phyloP scores from a whole-genome alignment of 2,888 invertebrate genomes.

The Dorcus hopei region DNA sequence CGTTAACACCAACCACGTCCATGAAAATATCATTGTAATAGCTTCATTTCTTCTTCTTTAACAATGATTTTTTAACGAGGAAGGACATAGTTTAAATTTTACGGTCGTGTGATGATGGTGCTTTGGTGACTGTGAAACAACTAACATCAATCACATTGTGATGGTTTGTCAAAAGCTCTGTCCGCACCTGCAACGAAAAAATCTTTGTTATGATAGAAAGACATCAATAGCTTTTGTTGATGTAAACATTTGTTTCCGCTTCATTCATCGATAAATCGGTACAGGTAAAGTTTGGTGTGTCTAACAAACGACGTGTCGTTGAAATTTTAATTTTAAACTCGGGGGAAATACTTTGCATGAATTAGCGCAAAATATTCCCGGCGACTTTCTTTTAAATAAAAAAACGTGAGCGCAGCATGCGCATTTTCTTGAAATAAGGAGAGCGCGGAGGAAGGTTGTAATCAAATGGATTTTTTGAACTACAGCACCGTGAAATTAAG shows the following conservation, averaged over 20 bases:
- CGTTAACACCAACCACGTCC: neutral
- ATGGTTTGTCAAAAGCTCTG: slow-evolving; percentile 5
- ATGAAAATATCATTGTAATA: slow-evolving; percentile 1
- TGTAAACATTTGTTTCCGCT: slow-evolving; percentile 8
- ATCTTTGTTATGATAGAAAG: slow-evolving; percentile 7
- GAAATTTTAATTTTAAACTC: neutral
- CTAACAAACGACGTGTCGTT: neutral
- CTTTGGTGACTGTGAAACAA: neutral
- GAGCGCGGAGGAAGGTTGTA: neutral
- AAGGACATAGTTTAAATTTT: neutral
- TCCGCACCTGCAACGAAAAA: slow-evolving; percentile 14
- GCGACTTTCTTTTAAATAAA: neutral
- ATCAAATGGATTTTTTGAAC: neutral
- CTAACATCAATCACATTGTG: neutral
- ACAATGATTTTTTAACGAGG: slow-evolving; percentile 7
- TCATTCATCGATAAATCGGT: slow-evolving; percentile 5
- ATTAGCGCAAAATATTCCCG: neutral
- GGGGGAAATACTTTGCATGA: too few relatives aligned
- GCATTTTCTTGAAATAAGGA: neutral
- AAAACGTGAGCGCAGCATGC: neutral
- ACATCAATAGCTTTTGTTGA: slow-evolving; percentile 9
- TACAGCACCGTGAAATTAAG: neutral
- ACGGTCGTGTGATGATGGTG: neutral
- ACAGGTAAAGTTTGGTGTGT: neutral
- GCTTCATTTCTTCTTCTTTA: neutral